Evolutionary conservation across 2,113 vertebrate genomes (phyloP).

Genomic region (Archocentrus centrarchus): DNA sequence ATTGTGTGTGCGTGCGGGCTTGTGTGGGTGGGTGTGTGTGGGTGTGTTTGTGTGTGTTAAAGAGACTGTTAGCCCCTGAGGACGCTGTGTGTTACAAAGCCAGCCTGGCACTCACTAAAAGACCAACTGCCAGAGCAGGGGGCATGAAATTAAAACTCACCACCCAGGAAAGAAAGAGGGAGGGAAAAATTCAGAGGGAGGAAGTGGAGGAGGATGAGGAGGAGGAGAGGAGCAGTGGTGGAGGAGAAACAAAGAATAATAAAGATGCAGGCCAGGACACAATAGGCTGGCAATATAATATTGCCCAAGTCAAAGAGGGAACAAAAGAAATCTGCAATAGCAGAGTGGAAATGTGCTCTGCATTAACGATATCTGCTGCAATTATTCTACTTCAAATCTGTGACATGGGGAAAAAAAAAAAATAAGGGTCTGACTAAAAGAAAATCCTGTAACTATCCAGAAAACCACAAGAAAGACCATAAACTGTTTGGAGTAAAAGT

Average conservation of each 20-base stretch:
- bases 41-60: neutral
- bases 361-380: slow-evolving; percentile 47
- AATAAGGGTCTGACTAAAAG: slow-evolving; percentile 14
- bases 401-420: neutral
- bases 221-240: neutral
- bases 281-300: slow-evolving; percentile 48
- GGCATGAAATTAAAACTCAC: slow-evolving; percentile 83
- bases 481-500: slow-evolving; percentile 42
- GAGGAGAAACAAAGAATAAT: slow-evolving; percentile 77
- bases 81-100: slow-evolving; percentile 69
- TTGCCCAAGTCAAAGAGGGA: slow-evolving; percentile 40
- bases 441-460: slow-evolving; percentile 38
- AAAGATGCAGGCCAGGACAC: slow-evolving; percentile 67
- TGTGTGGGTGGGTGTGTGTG: too few relatives aligned
- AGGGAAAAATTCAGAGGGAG: slow-evolving; percentile 46
- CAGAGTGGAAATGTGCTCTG: slow-evolving; percentile 46
- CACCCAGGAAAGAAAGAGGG: slow-evolving; percentile 43
- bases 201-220: neutral
- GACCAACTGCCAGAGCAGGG: slow-evolving; percentile 78
- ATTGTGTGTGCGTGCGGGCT: neutral
- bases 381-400: slow-evolving; percentile 16
- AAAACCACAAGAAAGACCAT: slow-evolving; percentile 54
- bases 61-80: slow-evolving; percentile 39
- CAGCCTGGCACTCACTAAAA: slow-evolving; percentile 68
- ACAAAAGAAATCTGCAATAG: slow-evolving; percentile 53